Evolutionary conservation across 1,140 invertebrate genomes (phyloP).

Genomic region (Temnothorax longispinosus): DNA sequence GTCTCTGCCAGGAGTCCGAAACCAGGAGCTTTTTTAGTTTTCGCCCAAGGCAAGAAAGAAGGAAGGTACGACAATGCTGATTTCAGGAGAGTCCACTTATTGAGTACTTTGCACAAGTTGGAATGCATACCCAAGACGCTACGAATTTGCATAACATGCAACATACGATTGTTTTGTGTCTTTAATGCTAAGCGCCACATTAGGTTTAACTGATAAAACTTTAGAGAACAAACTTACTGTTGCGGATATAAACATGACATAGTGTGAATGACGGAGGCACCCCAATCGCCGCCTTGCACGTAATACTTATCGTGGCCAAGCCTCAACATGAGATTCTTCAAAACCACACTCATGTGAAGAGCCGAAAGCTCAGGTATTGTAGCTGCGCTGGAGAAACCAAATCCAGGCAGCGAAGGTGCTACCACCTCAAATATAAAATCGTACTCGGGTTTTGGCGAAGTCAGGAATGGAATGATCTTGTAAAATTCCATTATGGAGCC

Average conservation of each 20-base stretch:
- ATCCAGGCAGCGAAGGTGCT: conserved; percentile 92
- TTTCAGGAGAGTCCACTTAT: neutral
- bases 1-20: neutral
- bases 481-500: conserved; percentile 95
- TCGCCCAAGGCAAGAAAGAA: neutral
- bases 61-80: neutral
- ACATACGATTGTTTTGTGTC: neutral
- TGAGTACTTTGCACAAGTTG: neutral
- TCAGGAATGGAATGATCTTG: conserved; percentile 91
- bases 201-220: neutral
- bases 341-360: conserved; percentile 88
- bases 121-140: conserved; percentile 34
- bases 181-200: neutral
- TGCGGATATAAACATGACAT: conserved; percentile 90
- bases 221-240: conserved; percentile 74
- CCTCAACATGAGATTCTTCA: conserved; percentile 93
- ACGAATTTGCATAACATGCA: neutral
- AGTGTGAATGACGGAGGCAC: conserved; percentile 87
- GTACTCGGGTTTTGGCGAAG: conserved; percentile 84
- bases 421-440: conserved; percentile 93
- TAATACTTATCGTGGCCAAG: conserved; percentile 92
- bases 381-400: conserved; percentile 88
- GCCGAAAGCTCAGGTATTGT: conserved; percentile 75
- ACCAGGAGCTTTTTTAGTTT: neutral
- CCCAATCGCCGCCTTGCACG: conserved; percentile 95